Evolutionary conservation across 2,888 invertebrate species (phyloP), one percentile per base, ranked within the genome.

Genomic region (Thera britannica): DNA sequence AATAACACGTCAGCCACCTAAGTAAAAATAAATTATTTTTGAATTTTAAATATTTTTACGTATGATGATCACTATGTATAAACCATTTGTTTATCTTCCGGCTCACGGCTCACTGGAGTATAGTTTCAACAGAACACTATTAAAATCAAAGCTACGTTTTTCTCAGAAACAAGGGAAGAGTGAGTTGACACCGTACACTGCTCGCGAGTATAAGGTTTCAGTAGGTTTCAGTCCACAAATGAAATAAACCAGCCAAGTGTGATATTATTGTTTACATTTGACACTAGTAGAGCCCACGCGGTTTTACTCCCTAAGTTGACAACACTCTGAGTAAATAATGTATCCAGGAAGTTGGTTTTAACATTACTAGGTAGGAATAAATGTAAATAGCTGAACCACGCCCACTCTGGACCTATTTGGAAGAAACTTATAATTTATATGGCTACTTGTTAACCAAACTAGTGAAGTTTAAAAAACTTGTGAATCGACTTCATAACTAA

Each of bases 181-280:
- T 58, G 11, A 23, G 44, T 44, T 60, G 65, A 56, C 12, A 65
- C 34, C 59, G 41, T 6, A 60, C 55, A 65, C 59, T 49, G 12
- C 38, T 34, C 36, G 55, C 38, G n/a, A 49, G 54, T 65, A 60
- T 65, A 34, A 34, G 3, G 65, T 65, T 65, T 60, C 65, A 60
- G 38, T 3, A 34, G 3, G 65, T 65, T 65, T 60, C 65, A 60
- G 38, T 3, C 12, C 5, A 44, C 8, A 7, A 56, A 2, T 23
- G 7, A 9, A 58, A 52, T 51, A 6, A 51, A 1, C 51, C 35
- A 9, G 36, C 11, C 23, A 38, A 36, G 23, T 54, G 5, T 41
- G 12, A 9, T 49, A 52, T 46, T 23, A 55, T 65, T 59, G 48
- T 56, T 60, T 56, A 12, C 46, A 54, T 41, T 55, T 44, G 55